Conservation (phyloP, 1,140 invertebrate species). For the Papilio aristodemus region DNA sequence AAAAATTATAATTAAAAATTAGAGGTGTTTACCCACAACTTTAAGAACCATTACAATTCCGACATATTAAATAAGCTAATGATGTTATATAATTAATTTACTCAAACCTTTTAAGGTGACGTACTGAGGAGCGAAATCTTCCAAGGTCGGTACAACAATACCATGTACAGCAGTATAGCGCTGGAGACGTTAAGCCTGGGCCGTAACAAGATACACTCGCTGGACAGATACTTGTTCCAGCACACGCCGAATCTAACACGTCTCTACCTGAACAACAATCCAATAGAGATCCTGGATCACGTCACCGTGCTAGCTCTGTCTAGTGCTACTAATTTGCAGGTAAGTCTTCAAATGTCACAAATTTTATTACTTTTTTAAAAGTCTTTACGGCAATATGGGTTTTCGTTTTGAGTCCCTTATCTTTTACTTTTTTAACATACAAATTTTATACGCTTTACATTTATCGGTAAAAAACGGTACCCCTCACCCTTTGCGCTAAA, state of each 20-base stretch:
- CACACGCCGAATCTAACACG: constrained; percentile 84
- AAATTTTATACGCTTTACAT: no score
- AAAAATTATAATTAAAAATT: no score
- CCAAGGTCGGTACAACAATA: constrained; percentile 81
- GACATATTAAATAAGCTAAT: neutral
- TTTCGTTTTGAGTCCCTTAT: no score
- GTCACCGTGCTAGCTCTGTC: constrained; percentile 82
- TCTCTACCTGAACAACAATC: constrained; percentile 86
- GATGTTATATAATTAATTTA: neutral
- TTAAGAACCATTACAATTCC: no score
- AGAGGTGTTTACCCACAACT: no score
- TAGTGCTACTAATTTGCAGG: constrained; percentile 82
- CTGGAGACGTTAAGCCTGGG: constrained; percentile 85
- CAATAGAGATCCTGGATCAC: constrained; percentile 83
- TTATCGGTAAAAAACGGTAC: no score
- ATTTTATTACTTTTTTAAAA: no score
- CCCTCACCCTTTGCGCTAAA: no score
- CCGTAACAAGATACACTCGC: constrained; percentile 84
- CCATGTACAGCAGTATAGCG: constrained; percentile 83
- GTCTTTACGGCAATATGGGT: no score
- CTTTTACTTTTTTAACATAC: no score
- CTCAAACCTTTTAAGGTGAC: constrained; percentile 82
- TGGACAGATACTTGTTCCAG: constrained; percentile 86
- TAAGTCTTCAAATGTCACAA: constrained; percentile 50
- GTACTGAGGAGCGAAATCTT: constrained; percentile 81